A percentile compares a stretch with the other conserved stretches of the same genome.
Evolutionary conservation across 2,888 invertebrate genomes (phyloP).

Genomic region (Selenia dentaria): DNA sequence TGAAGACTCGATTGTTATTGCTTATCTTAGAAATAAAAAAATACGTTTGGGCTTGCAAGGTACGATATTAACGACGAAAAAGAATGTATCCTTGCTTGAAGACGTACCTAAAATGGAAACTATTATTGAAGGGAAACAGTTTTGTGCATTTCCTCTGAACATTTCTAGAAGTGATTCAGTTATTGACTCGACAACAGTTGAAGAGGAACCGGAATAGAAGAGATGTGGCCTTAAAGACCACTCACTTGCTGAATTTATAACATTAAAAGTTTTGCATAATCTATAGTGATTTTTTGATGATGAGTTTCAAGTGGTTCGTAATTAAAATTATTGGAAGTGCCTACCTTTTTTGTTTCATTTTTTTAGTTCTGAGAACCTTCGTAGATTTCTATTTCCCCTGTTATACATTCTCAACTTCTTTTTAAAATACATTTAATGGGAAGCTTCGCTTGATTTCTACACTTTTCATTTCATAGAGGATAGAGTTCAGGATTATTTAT

Average conservation of each 20-base stretch:
- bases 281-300: too few species aligned
- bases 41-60: constrained; percentile 41
- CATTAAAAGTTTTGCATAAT: too few species aligned
- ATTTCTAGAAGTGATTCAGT: constrained; percentile 26
- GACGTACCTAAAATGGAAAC: constrained; percentile 65
- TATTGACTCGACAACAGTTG: constrained; percentile 20
- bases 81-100: constrained; percentile 53
- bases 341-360: too few species aligned
- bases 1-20: constrained; percentile 54
- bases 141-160: constrained; percentile 37
- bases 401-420: too few species aligned
- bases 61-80: constrained; percentile 45
- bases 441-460: too few species aligned
- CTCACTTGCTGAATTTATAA: neutral
- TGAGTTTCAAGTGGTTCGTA: too few species aligned
- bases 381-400: too few species aligned
- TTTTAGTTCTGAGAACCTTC: too few species aligned
- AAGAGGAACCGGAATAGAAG: constrained; percentile 21
- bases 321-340: too few species aligned
- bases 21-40: constrained; percentile 56
- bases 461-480: too few species aligned
- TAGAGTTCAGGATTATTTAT: too few species aligned
- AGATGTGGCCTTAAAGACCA: constrained; percentile 7
- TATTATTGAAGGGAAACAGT: constrained; percentile 55
- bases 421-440: too few species aligned